Percentiles rank a stretch among this genome's conserved stretches.
Evolutionary conservation across 1,140 invertebrate genomes (phyloP).

Genomic region (Drosophila tsacasi): DNA sequence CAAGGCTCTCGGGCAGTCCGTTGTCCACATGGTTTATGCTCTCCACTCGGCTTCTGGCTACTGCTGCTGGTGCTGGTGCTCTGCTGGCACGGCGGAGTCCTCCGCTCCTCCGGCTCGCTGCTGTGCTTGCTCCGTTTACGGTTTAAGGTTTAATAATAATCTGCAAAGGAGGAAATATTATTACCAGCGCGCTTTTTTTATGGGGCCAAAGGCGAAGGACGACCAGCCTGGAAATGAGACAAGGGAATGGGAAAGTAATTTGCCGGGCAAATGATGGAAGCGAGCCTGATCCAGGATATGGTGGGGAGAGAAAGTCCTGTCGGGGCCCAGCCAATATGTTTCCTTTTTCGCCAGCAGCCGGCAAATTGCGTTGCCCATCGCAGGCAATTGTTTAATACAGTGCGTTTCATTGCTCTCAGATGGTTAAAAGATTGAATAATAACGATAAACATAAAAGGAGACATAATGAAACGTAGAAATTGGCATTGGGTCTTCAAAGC

Average conservation of each 20-base stretch:
- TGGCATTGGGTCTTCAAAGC: neutral
- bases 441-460: conserved; percentile 28
- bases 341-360: conserved; percentile 5
- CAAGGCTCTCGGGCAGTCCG: conserved; percentile 45
- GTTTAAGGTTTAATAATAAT: conserved; percentile 62
- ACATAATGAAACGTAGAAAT: conserved; percentile 17
- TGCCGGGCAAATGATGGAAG: conserved; percentile 37
- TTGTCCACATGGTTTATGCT: conserved; percentile 56
- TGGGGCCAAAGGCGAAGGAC: conserved; percentile 35
- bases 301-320: neutral
- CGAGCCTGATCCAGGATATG: conserved; percentile 25
- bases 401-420: conserved; percentile 37
- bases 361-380: conserved; percentile 28
- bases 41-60: conserved; percentile 39
- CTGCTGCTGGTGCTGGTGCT: conserved; percentile 23
- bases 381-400: conserved; percentile 46
- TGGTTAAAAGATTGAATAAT: conserved; percentile 37
- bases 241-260: conserved; percentile 37
- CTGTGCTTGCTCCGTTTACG: conserved; percentile 44
- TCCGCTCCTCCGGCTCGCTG: conserved; percentile 29
- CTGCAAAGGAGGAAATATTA: conserved; percentile 55
- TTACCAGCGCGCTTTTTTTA: conserved; percentile 49
- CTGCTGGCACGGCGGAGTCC: conserved; percentile 10
- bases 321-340: conserved; percentile 22
- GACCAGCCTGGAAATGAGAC: conserved; percentile 29